phyloP scores from a whole-genome alignment of 2,888 invertebrate genomes.

The Diploptera punctata region DNA sequence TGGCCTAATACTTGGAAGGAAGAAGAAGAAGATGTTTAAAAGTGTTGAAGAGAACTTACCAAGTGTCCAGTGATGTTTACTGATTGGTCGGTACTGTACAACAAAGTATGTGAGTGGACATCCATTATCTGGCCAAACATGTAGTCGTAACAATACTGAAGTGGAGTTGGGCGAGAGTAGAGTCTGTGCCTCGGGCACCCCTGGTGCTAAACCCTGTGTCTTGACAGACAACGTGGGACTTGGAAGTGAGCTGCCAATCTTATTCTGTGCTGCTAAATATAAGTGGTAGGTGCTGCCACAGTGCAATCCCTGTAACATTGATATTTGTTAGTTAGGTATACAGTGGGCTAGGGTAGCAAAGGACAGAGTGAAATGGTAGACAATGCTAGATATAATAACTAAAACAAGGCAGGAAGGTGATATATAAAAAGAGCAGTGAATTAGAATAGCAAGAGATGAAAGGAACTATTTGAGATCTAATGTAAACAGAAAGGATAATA shows the following conservation, averaged over 20 bases:
- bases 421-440: no score
- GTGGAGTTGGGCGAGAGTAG: slow-evolving; percentile 75
- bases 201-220: slow-evolving; percentile 75
- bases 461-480: no score
- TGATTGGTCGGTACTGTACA: slow-evolving; percentile 69
- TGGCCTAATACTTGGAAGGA: no score
- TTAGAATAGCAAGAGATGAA: no score
- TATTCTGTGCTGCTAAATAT: slow-evolving; percentile 72
- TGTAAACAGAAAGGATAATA: no score
- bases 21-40: no score
- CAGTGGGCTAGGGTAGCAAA: no score
- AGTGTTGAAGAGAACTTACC: no score
- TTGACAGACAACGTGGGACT: slow-evolving; percentile 72
- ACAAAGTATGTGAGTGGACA: slow-evolving; percentile 73
- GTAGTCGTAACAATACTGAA: slow-evolving; percentile 68
- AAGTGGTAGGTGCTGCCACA: slow-evolving; percentile 78
- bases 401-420: no score
- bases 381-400: no score
- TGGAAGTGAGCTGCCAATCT: slow-evolving; percentile 72
- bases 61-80: slow-evolving; percentile 71
- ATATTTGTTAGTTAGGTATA: no score
- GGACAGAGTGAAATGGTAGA: no score
- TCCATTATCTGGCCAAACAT: slow-evolving; percentile 77
- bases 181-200: slow-evolving; percentile 66
- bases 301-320: slow-evolving; percentile 62